Evolutionary conservation across 2,113 vertebrate genomes (phyloP).

Genomic region (Callocephalon fimbriatum): DNA sequence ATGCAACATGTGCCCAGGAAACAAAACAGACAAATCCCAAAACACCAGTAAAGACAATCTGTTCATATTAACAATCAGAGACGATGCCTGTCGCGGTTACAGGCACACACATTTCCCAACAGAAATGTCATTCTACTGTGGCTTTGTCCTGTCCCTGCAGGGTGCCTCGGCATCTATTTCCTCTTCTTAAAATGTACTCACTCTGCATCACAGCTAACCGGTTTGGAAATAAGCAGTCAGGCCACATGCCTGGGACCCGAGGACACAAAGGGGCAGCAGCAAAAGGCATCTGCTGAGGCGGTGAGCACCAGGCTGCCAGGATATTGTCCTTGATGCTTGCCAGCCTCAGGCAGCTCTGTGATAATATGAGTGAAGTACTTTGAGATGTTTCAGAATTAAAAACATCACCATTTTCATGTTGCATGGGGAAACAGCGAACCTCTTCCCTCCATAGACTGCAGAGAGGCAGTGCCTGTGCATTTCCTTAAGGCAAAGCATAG

Average conservation of each 20-base stretch:
- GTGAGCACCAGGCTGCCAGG: not conserved
- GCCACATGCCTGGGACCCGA: not conserved
- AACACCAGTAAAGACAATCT: not conserved
- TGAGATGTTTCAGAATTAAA: not conserved
- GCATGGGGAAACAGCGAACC: not conserved
- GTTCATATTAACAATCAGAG: not conserved
- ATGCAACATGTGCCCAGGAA: not conserved
- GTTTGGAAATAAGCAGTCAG: not conserved
- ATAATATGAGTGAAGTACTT: not conserved
- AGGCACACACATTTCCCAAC: not conserved
- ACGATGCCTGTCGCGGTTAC: not conserved
- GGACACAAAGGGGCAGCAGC: not conserved
- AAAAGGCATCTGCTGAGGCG: not conserved
- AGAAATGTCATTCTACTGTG: constrained; percentile 14
- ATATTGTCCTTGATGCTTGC: fast-evolving
- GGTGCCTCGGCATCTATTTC: constrained; percentile 30
- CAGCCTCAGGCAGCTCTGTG: not conserved
- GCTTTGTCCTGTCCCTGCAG: constrained; percentile 11
- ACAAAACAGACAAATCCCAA: not conserved
- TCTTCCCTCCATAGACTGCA: not conserved
- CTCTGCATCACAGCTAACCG: not conserved
- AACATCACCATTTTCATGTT: not conserved
- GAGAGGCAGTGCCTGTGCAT: not conserved
- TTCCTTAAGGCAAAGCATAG: not conserved
- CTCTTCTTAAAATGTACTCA: not conserved